Evolutionary conservation across 2,888 invertebrate genomes (phyloP).

Genomic region (Yponomeuta evonymella): DNA sequence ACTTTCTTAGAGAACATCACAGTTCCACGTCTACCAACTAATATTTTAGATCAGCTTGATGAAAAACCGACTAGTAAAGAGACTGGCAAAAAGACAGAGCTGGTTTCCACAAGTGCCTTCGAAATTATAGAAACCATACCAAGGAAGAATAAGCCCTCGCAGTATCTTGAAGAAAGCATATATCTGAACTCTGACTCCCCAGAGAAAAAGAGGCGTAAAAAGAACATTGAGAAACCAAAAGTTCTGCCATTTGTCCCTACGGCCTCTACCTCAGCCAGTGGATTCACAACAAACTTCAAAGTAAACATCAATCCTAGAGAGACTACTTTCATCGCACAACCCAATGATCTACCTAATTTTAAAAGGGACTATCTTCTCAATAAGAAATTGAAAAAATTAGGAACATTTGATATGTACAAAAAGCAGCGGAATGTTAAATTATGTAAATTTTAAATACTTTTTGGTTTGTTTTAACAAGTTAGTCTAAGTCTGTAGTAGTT

Average conservation of each 20-base stretch:
- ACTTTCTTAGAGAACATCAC: slow-evolving; percentile 44
- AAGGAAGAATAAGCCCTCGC: slow-evolving; percentile 55
- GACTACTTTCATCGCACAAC: slow-evolving; percentile 51
- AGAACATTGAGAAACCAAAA: slow-evolving; percentile 43
- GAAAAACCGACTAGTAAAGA: slow-evolving; percentile 38
- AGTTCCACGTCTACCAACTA: slow-evolving; percentile 49
- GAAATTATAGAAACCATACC: slow-evolving; percentile 45
- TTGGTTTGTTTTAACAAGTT: neutral
- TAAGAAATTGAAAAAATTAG: slow-evolving; percentile 50
- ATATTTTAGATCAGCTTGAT: slow-evolving; percentile 45
- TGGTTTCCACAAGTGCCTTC: slow-evolving; percentile 54
- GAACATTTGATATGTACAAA: slow-evolving; percentile 54
- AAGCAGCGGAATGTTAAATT: slow-evolving; percentile 50
- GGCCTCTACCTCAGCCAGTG: slow-evolving; percentile 50
- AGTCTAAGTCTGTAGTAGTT: slow-evolving; percentile 1
- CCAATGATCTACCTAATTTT: slow-evolving; percentile 42
- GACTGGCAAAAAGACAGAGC: slow-evolving; percentile 30
- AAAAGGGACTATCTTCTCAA: slow-evolving; percentile 48
- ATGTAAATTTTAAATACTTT: slow-evolving; percentile 50
- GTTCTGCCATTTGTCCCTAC: slow-evolving; percentile 60
- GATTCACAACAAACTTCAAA: slow-evolving; percentile 62
- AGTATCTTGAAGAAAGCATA: slow-evolving; percentile 62
- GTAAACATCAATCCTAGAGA: slow-evolving; percentile 51
- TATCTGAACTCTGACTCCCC: slow-evolving; percentile 39
- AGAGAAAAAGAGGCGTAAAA: slow-evolving; percentile 34